These are phyloP conservation scores for Cataglyphis cursor DNA, from an alignment of 2,888 invertebrate genomes.

Conservation along the genomic window DNA sequence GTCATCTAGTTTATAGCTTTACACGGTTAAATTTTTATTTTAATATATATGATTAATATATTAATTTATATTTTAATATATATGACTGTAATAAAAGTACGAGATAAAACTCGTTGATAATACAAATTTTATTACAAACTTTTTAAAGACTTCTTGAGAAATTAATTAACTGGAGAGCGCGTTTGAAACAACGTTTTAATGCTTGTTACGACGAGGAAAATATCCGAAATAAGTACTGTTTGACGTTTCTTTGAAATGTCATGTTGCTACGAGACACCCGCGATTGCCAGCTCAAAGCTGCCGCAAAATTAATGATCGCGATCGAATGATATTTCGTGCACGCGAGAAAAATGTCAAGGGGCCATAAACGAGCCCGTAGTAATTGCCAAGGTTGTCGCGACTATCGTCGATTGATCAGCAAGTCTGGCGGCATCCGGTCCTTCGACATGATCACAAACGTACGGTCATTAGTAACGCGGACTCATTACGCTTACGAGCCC, in stretches of 20 bases:
- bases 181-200: not conserved
- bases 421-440: constrained; percentile 43
- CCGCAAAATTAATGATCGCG: constrained; percentile 56
- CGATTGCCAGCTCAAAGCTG: constrained; percentile 34
- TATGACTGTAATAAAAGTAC: not conserved
- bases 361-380: constrained; percentile 38
- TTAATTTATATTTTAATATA: not conserved
- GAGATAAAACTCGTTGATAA: constrained; percentile 1
- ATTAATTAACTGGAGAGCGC: not conserved
- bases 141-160: not conserved
- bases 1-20: not conserved
- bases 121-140: not conserved
- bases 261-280: not conserved
- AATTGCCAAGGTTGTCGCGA: constrained; percentile 59
- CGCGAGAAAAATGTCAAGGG: constrained; percentile 9
- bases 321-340: constrained; percentile 60
- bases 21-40: not conserved
- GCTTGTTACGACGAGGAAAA: not conserved
- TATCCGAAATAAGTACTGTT: not conserved
- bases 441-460: constrained; percentile 54
- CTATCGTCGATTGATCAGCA: constrained; percentile 51
- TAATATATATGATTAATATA: not conserved
- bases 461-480: constrained; percentile 60
- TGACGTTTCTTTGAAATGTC: constrained; percentile 37
- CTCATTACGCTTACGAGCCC: constrained; percentile 65